A percentile compares a stretch with the other conserved stretches of the same genome.
Evolutionary conservation across 2,797 vertebrate genomes (phyloP).

Genomic region (Peromyscus nudipes): DNA sequence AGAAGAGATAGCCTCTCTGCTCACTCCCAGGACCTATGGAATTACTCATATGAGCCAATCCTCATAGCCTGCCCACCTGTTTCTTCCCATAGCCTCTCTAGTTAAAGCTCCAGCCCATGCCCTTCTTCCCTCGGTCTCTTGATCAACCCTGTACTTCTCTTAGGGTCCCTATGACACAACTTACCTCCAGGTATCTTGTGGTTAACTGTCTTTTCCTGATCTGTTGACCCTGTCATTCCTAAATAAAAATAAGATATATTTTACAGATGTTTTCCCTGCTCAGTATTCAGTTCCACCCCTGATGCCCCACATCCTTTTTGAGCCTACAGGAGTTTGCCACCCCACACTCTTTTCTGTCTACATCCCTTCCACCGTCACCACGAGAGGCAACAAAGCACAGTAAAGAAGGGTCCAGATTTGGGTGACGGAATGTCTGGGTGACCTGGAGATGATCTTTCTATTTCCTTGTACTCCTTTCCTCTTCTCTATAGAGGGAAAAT

Average conservation of each 20-base stretch:
- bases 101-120: neutral
- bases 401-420: rapidly evolving
- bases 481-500: neutral
- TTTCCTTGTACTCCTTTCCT: neutral
- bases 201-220: neutral
- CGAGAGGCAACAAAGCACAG: neutral
- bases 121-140: neutral
- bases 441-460: neutral
- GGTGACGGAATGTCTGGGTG: neutral
- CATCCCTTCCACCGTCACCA: neutral
- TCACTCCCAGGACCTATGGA: neutral
- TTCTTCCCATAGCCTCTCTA: neutral
- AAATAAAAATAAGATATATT: constrained; percentile 20
- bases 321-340: neutral
- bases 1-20: neutral
- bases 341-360: too few relatives aligned
- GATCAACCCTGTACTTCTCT: neutral
- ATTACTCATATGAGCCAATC: neutral
- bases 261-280: neutral
- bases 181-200: neutral
- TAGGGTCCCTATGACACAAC: rapidly evolving
- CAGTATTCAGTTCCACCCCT: neutral
- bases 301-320: neutral
- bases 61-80: neutral
- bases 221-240: neutral